Percentiles rank a stretch among this genome's conserved stretches.
Conservation (phyloP, 2,888 invertebrate species). For the Catocala nupta region DNA sequence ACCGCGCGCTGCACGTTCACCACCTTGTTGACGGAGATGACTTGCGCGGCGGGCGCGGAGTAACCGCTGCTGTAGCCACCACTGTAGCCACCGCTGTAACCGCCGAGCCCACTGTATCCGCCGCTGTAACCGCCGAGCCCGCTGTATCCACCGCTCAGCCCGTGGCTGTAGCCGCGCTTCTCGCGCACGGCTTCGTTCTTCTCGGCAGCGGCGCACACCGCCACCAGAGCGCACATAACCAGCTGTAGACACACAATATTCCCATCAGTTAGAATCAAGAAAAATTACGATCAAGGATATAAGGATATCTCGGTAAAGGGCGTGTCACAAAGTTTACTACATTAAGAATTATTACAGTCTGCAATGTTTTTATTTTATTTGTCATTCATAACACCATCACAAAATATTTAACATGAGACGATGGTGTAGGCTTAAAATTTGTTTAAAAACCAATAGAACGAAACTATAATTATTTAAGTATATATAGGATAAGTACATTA, state of each 20-base stretch:
- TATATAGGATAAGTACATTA: no score
- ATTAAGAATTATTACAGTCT: no score
- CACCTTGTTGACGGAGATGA: constrained; percentile 60
- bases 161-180: constrained; percentile 34
- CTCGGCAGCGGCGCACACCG: constrained; percentile 23
- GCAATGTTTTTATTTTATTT: no score
- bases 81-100: not conserved
- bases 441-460: no score
- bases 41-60: constrained; percentile 50
- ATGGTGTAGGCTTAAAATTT: no score
- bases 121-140: constrained; percentile 13
- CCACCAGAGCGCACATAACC: constrained; percentile 18
- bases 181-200: constrained; percentile 27
- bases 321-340: no score
- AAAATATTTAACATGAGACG: no score
- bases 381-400: no score
- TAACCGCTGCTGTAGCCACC: constrained; percentile 15
- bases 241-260: constrained; percentile 2
- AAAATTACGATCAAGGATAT: no score
- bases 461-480: no score
- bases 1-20: constrained; percentile 63
- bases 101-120: constrained; percentile 7
- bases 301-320: no score
- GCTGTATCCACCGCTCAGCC: constrained; percentile 1
- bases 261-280: no score